Conservation (phyloP, 2,113 vertebrate genomes). For the Macrotus californicus region DNA sequence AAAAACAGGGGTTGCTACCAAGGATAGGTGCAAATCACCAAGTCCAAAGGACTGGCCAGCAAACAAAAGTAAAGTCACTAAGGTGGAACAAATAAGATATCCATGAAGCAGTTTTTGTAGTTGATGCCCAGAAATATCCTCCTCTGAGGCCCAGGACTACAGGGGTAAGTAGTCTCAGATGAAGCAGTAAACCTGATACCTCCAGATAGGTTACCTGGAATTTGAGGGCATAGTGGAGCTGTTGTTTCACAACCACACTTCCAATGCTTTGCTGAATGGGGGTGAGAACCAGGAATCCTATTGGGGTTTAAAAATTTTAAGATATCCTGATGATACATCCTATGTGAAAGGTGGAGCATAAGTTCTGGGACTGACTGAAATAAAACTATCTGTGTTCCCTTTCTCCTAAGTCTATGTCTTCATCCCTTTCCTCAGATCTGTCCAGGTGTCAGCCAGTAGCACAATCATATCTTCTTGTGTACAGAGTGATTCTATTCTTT, state of each 20-base stretch:
- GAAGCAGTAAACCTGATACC: not conserved
- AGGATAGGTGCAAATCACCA: not conserved
- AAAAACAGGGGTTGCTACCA: not conserved
- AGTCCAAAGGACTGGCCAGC: not conserved
- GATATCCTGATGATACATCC: not conserved
- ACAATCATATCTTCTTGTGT: not conserved
- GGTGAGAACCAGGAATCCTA: constrained; percentile 31
- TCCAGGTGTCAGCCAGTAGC: not conserved
- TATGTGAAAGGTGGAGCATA: not conserved
- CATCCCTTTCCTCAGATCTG: not conserved
- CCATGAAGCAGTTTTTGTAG: not conserved
- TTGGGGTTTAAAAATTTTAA: not conserved
- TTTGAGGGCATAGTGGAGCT: not conserved
- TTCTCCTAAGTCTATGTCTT: not conserved
- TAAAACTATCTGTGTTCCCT: constrained; percentile 11
- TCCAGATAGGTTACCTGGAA: not conserved
- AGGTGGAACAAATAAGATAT: not conserved
- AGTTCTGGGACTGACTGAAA: not conserved
- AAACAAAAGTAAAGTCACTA: constrained; percentile 16
- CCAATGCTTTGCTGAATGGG: not conserved
- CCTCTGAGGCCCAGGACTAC: not conserved
- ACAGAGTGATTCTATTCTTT: not conserved
- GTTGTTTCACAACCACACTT: constrained; percentile 13
- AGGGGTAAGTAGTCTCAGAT: not conserved
- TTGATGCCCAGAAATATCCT: not conserved